Base-by-base conservation (phyloP, 2,797 vertebrate genomes). In the Spheniscus humboldti region DNA sequence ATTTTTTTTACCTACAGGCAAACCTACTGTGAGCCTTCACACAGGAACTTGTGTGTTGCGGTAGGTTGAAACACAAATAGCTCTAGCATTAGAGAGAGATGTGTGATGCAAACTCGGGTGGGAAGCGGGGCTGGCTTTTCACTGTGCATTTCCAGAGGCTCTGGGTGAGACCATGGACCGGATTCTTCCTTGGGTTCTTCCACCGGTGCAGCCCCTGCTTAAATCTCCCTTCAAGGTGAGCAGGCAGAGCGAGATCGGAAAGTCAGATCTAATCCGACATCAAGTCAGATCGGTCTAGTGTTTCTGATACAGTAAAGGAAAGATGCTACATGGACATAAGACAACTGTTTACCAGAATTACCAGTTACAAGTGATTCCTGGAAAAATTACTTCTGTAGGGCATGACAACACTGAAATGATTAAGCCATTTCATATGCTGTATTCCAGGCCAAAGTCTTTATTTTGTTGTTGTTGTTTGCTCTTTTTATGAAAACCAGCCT, bases 1-100 rank as follows among this genome's bases (percentile, higher is more conserved):
- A 57, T 64, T 59, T 28, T 7, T 95, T 90, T 96, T 90, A 88
- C 74, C 77, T 92, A 62, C 72, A 80, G 74, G 81, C 86, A 94
- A 60, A 92, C 68, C 13, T 83, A 33, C 75, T 17, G 19, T 57
- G 41, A 93, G n/a, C 28, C 45, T 94, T 76, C 67, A 74, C 39
- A 33, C 10, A 55, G 52, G 56, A 86, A 12, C 19, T 15, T 66
- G 33, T 56, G 23, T 47, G 23, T 13, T 74, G 18, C 35, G 25
- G 18, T 30, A 72, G 50, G 31, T 0, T 83, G 72, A 92, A 91
- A 60, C 3, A 24, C 48, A 66, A 72, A 33, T 6, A 52, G 9
- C 30, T 83, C 30, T 43, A 62, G 28, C 22, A 64, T 48, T 2
- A 60, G 30, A 86, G 45, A 80, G 39, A 30, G 33, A 24, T 48